Conservation (phyloP, 2,888 invertebrate species). For the Leucophenga maculata region DNA sequence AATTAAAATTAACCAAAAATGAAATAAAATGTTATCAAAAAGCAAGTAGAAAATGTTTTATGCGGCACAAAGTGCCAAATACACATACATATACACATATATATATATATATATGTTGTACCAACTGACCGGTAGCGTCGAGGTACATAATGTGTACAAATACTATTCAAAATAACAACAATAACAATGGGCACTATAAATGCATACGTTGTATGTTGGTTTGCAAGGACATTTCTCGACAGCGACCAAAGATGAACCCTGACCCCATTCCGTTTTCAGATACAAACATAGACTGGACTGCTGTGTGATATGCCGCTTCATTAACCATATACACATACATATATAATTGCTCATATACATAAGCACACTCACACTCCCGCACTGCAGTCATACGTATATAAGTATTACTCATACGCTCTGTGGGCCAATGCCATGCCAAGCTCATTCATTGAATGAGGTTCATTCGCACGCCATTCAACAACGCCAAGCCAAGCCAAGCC, state of each 20-base stretch:
- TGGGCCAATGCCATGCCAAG: constrained; percentile 32
- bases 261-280: constrained; percentile 15
- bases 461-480: constrained; percentile 45
- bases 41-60: constrained; percentile 1
- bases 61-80: neutral
- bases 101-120: constrained; percentile 6
- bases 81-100: neutral
- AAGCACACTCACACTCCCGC: constrained; percentile 43
- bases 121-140: constrained; percentile 21
- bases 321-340: constrained; percentile 9
- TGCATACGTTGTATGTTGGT: neutral
- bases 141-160: constrained; percentile 26
- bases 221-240: constrained; percentile 17
- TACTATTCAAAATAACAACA: constrained; percentile 22
- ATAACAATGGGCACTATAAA: constrained; percentile 22
- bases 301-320: constrained; percentile 11
- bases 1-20: constrained; percentile 66
- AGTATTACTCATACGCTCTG: constrained; percentile 40
- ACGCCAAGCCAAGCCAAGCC: constrained; percentile 15
- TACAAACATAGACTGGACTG: constrained; percentile 9
- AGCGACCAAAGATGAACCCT: constrained; percentile 15
- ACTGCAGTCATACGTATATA: constrained; percentile 40
- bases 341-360: constrained; percentile 17
- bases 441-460: constrained; percentile 16
- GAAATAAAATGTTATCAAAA: constrained; percentile 48